phyloP scores from a whole-genome alignment of 2,888 invertebrate genomes.

The Cactoblastis cactorum region DNA sequence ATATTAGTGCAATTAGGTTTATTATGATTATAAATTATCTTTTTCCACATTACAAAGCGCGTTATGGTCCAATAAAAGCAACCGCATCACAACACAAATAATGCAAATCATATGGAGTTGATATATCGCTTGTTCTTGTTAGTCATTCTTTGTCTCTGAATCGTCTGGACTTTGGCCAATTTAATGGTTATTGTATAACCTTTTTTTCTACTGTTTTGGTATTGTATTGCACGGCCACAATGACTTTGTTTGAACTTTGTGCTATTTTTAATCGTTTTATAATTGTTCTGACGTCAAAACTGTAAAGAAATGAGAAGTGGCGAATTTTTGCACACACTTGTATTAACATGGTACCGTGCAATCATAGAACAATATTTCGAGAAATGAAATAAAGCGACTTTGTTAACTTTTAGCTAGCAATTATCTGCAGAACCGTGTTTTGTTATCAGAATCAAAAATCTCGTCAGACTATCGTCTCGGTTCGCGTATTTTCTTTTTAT shows the following conservation, averaged over 20 bases:
- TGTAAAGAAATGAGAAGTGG: too few relatives aligned
- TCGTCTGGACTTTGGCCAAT: conserved; percentile 9
- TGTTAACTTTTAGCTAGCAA: too few relatives aligned
- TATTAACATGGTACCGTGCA: too few relatives aligned
- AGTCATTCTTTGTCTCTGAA: conserved; percentile 9
- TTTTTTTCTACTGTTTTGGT: conserved; percentile 7
- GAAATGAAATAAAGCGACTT: too few relatives aligned
- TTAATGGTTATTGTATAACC: conserved; percentile 1
- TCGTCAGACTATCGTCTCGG: too few relatives aligned
- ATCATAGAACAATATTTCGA: too few relatives aligned
- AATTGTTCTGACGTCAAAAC: background rate
- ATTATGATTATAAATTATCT: background rate
- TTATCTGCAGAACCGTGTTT: too few relatives aligned
- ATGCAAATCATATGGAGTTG: background rate
- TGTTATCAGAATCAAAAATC: too few relatives aligned
- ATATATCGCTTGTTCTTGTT: background rate
- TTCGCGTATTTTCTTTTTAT: too few relatives aligned
- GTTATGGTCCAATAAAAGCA: background rate
- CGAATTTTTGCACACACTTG: background rate
- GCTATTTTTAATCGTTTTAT: background rate
- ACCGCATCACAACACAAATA: background rate
- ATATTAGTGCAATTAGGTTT: too few relatives aligned
- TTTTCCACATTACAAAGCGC: background rate
- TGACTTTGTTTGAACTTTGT: conserved; percentile 6
- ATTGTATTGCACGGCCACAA: conserved; percentile 5